Evolutionary conservation across 2,113 vertebrate species (phyloP).

Genomic region (Delphinus delphis): DNA sequence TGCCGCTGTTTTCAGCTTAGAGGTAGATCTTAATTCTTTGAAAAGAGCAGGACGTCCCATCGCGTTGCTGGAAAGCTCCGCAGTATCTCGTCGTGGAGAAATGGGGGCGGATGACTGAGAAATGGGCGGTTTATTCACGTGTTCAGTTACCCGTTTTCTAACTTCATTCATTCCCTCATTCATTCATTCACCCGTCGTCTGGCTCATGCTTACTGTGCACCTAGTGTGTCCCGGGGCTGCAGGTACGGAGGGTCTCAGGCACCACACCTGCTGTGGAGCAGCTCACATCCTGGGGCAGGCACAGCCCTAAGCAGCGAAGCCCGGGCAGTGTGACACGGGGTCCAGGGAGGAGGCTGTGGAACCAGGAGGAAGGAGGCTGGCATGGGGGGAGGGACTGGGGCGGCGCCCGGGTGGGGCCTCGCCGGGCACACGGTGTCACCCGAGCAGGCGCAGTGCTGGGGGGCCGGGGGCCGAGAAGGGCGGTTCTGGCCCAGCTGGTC

Average conservation of each 20-base stretch:
- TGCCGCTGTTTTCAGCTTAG: not conserved
- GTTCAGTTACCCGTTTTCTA: too few relatives aligned
- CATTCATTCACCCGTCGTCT: too few relatives aligned
- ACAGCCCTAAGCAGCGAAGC: fast-evolving
- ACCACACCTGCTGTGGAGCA: too few relatives aligned
- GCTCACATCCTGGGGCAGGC: not conserved
- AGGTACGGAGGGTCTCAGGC: fast-evolving
- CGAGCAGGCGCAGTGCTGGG: fast-evolving
- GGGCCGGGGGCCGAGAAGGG: fast-evolving
- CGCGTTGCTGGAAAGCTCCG: fast-evolving
- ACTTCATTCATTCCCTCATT: too few relatives aligned
- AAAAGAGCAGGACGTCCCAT: fast-evolving
- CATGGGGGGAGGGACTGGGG: fast-evolving
- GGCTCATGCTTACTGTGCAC: not conserved
- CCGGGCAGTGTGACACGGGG: fast-evolving
- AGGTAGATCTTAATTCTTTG: not conserved
- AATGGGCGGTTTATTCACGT: too few relatives aligned
- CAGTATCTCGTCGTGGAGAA: fast-evolving
- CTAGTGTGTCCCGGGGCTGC: not conserved
- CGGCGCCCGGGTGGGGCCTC: too few relatives aligned
- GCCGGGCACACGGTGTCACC: not conserved
- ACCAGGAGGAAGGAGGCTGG: not conserved
- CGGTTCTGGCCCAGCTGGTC: too few relatives aligned
- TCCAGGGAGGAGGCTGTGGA: fast-evolving
- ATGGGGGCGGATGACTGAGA: fast-evolving